Base-by-base conservation (phyloP, 1,140 invertebrate species). In the Zaprionus gabonicus region DNA sequence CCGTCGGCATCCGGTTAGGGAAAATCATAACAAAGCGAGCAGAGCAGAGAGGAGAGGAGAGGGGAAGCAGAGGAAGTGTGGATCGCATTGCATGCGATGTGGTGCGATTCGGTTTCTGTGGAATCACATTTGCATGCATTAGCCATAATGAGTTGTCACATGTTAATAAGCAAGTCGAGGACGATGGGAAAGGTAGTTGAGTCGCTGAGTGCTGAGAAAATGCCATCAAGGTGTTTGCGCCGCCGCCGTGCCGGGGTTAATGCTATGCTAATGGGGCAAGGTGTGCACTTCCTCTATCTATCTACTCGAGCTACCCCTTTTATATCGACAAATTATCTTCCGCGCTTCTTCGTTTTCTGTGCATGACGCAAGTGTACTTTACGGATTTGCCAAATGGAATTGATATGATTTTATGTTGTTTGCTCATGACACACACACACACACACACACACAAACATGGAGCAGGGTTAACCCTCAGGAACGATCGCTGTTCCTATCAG, bases 211-310 rank as follows among this genome's bases (percentile, higher is more conserved):
- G 79, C 65, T 88, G 84, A 85, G 81, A 88, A 58, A 64, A 46
- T 51, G n/a, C 23, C 53, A 49, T 41, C n/a, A 62, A 64, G 41
- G 25, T 71, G 41, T 17, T 17, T n/a, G 51, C 17, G 51, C n/a
- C 31, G 13, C 5, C n/a, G 51, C 13, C 31, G 15, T 3, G 46
- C 46, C 49, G 44, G 69, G 80, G 72, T 76, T 87, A 87, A 87
- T 88, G 69, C 70, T 81, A 87, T 87, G 84, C 85, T 81, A 87
- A 87, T 87, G 81, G 71, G 78, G 80, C 74, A 87, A 85, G 82
- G 82, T 85, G 82, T 86, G 82, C 82, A 86, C 82, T 86, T 85
- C 82, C 82, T 86, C 41, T 23, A 23, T 69, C 4, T 31, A 7
- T 69, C 4, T 31, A 7, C 23, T 27, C 27, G 17, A 12, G 9